Conservation (phyloP, 2,797 vertebrate genomes). For the Uromys caudimaculatus region DNA sequence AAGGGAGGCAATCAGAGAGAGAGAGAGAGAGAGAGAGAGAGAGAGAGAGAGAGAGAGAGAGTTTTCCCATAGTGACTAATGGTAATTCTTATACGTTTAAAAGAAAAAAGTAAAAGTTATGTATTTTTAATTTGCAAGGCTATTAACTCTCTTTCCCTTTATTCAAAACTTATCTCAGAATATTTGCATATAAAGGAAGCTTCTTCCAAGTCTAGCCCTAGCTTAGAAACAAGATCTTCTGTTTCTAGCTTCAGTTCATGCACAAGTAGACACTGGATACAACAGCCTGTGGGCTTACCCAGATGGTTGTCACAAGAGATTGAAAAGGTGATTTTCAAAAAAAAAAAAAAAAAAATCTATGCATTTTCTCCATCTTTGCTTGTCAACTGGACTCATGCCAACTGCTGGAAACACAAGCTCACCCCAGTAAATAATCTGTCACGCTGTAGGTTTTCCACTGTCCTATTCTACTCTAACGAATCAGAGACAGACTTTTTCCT, state of each 20-base stretch:
- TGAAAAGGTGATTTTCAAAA: constrained; percentile 16
- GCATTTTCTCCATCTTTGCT: background rate
- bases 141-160: constrained; percentile 11
- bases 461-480: background rate
- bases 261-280: background rate
- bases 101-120: background rate
- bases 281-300: background rate
- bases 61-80: background rate
- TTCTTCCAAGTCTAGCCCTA: background rate
- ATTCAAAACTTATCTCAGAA: constrained; percentile 19
- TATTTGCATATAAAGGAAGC: background rate
- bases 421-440: background rate
- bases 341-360: background rate
- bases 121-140: background rate
- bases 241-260: background rate
- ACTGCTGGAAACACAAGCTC: background rate
- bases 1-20: background rate
- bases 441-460: background rate
- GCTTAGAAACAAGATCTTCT: background rate
- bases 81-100: background rate
- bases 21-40: background rate
- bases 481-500: background rate
- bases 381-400: background rate
- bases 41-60: background rate
- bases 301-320: background rate